Conservation (phyloP, 2,888 invertebrate genomes). For the Pyrgus malvae region DNA sequence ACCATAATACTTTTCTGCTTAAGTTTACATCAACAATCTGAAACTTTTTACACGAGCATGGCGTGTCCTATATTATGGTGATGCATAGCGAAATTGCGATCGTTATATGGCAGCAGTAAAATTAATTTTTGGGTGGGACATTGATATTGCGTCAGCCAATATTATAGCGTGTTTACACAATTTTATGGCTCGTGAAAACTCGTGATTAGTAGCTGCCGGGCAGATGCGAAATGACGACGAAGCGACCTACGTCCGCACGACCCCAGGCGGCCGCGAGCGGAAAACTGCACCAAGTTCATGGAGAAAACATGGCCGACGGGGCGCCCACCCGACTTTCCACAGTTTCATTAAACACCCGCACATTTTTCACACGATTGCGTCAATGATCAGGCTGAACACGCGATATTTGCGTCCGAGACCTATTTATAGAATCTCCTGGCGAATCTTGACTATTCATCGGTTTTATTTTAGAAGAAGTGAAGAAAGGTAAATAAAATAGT, state of each 20-base stretch:
- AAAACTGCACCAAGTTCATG: constrained; percentile 65
- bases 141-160: constrained; percentile 41
- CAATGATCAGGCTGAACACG: constrained; percentile 71
- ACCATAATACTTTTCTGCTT: no score
- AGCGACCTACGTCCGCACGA: constrained; percentile 27
- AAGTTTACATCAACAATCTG: no score
- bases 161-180: constrained; percentile 56
- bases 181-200: constrained; percentile 52
- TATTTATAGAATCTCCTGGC: constrained; percentile 75
- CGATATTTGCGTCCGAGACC: constrained; percentile 74
- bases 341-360: constrained; percentile 67
- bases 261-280: constrained; percentile 31
- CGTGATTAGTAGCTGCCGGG: constrained; percentile 42
- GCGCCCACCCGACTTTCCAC: constrained; percentile 64
- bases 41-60: no score
- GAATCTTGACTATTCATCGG: constrained; percentile 70
- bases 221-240: constrained; percentile 26
- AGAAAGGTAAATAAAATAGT: constrained; percentile 75
- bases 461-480: constrained; percentile 70
- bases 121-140: constrained; percentile 22
- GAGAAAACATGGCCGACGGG: constrained; percentile 48
- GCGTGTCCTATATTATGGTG: not conserved
- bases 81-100: not conserved
- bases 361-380: constrained; percentile 78
- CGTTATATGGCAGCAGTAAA: constrained; percentile 6